Base-by-base conservation (phyloP, 1,140 invertebrate genomes). In the Helicoverpa zea region DNA sequence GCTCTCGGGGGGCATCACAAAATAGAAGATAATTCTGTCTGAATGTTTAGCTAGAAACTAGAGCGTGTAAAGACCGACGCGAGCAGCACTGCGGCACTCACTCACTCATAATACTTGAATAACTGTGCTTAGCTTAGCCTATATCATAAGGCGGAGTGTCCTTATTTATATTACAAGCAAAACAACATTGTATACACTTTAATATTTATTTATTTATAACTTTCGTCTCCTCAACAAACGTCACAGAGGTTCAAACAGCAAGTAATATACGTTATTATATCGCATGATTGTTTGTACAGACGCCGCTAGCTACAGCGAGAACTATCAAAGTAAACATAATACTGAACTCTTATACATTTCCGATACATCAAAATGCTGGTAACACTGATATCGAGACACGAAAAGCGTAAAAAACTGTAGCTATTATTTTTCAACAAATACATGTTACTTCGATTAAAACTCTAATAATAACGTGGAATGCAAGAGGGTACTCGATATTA, bases 381-480 rank as follows among this genome's bases (percentile, higher is more conserved):
- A 72, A 74, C 70, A 82, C 58, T 84, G 66, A 84, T 82, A 82
- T 79, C 75, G 77, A 84, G 79, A 80, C 47, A 58, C 3, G 66
- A 70, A 76, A 70, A 68, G 35, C 59, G 63, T 52, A 51, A 72
- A 52, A 79, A 73, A 70, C 58, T 78, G 70, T 52, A 79, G 63
- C 29, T 68, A 68, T 47, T 13, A 63, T 61, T 77, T 66, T 68
- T 63, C 52, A 70, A 78, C 16, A 79, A 79, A 68, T 58, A 70
- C 52, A 54, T 79, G 75, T 70, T 70, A 70, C 66, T 70, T 70
- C 49, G 66, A 70, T 70, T 70, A 70, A 18, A 73, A 52, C 49
- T 85, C 88, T 90, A 89, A 89, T 84, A 84, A 83, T 83, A 89
- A 89, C 81, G 84, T 91, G 90, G 90, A 91, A 91, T 91, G 90